These are phyloP conservation scores for Drosophila mercatorum DNA, from an alignment of 2,888 invertebrate genomes.

Conservation along the genomic window DNA sequence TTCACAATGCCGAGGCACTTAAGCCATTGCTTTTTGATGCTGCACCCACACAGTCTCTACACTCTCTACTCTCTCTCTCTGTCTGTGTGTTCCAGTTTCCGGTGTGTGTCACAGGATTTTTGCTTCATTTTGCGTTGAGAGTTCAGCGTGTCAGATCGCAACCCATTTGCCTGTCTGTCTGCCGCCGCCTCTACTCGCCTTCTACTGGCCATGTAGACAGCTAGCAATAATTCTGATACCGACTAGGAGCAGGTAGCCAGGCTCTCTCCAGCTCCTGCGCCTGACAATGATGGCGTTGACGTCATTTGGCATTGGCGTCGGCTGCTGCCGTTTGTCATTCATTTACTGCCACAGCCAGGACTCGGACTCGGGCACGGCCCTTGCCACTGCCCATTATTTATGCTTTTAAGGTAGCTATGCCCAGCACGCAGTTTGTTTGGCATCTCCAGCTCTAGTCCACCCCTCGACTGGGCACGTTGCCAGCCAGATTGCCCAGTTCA, in stretches of 20 bases:
- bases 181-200: not conserved
- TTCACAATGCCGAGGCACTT: slow-evolving; percentile 74
- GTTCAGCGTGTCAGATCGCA: slow-evolving; percentile 76
- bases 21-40: slow-evolving; percentile 78
- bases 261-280: slow-evolving; percentile 16
- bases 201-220: slow-evolving; percentile 66
- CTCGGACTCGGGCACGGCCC: not conserved
- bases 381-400: slow-evolving; percentile 63
- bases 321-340: slow-evolving; percentile 70
- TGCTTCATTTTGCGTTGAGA: slow-evolving; percentile 68
- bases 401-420: slow-evolving; percentile 70
- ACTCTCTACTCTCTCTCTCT: too few relatives aligned
- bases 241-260: slow-evolving; percentile 36
- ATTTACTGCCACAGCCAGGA: slow-evolving; percentile 39
- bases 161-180: slow-evolving; percentile 67
- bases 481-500: slow-evolving; percentile 33
- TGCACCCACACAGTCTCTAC: slow-evolving; percentile 7
- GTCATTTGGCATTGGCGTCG: slow-evolving; percentile 74
- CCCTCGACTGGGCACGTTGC: slow-evolving; percentile 36
- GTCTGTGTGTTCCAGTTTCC: slow-evolving; percentile 66
- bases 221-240: slow-evolving; percentile 73
- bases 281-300: slow-evolving; percentile 75
- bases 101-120: slow-evolving; percentile 73
- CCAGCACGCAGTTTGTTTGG: slow-evolving; percentile 42
- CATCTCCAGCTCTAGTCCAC: slow-evolving; percentile 12